A percentile compares a stretch with the other conserved stretches of the same genome.
phyloP scores from a whole-genome alignment of 2,888 invertebrate species.

The Aleiodes alternator region DNA sequence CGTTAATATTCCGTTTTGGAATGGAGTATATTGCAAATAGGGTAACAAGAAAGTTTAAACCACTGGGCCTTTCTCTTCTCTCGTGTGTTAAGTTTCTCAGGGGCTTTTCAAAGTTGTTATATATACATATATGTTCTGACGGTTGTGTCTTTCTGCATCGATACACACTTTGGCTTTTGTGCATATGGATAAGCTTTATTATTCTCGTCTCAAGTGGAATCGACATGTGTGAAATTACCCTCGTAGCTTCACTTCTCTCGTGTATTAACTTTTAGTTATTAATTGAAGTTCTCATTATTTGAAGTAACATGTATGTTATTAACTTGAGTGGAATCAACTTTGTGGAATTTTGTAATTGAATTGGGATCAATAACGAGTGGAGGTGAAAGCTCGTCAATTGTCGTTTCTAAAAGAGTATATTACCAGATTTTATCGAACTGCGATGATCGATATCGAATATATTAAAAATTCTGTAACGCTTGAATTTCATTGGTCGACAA shows the following conservation, averaged over 20 bases:
- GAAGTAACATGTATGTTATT: no score
- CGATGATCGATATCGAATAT: no score
- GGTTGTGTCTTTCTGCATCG: conserved; percentile 13
- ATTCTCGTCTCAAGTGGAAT: conserved; percentile 30
- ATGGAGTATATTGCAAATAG: conserved; percentile 1
- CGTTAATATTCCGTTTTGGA: conserved; percentile 16
- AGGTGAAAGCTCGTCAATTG: no score
- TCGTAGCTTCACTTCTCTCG: conserved; percentile 1
- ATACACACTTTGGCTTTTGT: neutral
- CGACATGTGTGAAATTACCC: conserved; percentile 41
- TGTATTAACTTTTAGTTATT: no score
- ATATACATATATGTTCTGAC: neutral
- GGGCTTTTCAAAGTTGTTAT: neutral
- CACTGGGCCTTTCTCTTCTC: conserved; percentile 5
- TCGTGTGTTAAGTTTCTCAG: neutral
- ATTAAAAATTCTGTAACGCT: no score
- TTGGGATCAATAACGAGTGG: no score
- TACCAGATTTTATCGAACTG: no score
- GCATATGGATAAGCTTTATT: conserved; percentile 11
- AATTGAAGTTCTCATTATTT: no score
- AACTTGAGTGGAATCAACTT: no score
- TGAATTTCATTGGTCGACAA: no score
- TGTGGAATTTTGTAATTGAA: no score
- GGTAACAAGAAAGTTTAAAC: conserved; percentile 2
- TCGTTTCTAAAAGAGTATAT: no score